Base-by-base conservation (phyloP, 2,113 vertebrate genomes). In the Mastomys coucha region DNA sequence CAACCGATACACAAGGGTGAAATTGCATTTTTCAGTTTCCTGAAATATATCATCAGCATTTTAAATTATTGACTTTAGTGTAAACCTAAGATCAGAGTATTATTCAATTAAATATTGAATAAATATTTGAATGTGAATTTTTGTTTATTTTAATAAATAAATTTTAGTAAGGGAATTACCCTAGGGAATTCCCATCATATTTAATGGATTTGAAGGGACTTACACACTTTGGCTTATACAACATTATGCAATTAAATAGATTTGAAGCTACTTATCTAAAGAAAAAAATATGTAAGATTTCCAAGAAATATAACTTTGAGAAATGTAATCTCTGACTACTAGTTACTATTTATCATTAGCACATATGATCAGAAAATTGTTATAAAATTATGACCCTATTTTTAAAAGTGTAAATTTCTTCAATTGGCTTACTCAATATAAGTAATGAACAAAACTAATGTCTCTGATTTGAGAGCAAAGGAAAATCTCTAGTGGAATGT, bases 321-420 rank as follows among this genome's bases (percentile, higher is more conserved):
- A 84, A 8, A 88, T 89, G 39, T 91, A 91, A 95, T 94, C 7
- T 76, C 49, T 53, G 9, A 39, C 20, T 91, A 22, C 77, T 73
- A 80, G 4, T 96, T 26, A 7, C 13, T 17, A 39, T 91, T 36
- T 92, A 33, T 77, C 76, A 94, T 75, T 92, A 87, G 70, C 28
- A 96, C 89, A 63, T 92, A 75, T 78, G 13, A 94, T 36, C 42
- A 77, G n/a, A 26, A 97, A 93, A 88, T 96, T 97, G 76, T 65
- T 93, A 45, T 96, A 86, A 93, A 84, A 93, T 92, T 86, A 67
- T 63, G 82, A 88, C 22, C 65, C 86, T 67, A 88, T 28, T 93
- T 97, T 67, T 92, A 88, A 93, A 94, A 95, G 88, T 82, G 7
- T 13, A 77, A 81, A 95, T 94, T 97, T 42, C n/a, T 87, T 93